Base-by-base conservation (phyloP, 2,888 invertebrate species). In the Harmothoe impar region DNA sequence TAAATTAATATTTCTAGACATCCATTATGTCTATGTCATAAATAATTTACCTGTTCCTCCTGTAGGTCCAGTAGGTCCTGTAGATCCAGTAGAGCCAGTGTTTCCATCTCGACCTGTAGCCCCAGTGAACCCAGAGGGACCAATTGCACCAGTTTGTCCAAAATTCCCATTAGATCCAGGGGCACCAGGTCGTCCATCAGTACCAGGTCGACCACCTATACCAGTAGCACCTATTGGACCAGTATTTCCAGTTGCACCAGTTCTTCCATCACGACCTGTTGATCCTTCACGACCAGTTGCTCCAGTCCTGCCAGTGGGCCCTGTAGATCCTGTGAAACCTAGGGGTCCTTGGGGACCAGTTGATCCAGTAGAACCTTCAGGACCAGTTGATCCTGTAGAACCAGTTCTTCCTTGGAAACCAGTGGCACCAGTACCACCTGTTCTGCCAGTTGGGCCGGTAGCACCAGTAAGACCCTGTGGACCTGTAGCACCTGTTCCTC, bases 191-290 rank as follows among this genome's bases (percentile, higher is more conserved):
- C 81, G n/a, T 84, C 91, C 91, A 33, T 54, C 25, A 62, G 89
- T 33, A 84, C 91, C 91, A 51, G 81, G 33, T n/a, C 68, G 86
- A 25, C 91, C 91, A 62, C 91, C 91, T 1, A 15, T 20, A 43
- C 92, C 92, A n/a, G 89, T 90, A n/a, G 52, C 54, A 15, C 92
- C 92, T 62, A 25, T 35, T 52, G 84, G 62, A 52, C 92, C 92
- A 84, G 91, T 56, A 15, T 35, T 23, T 15, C 92, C 92, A 78
- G 88, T 29, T 0, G 20, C 29, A 23, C 92, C 92, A 33, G 89
- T 90, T 17, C 54, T 25, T 7, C 92, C 92, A 56, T n/a, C 29
- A 56, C 72, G 51, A 68, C 92, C 92, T 52, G 91, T 56, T 51
- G 85, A 10, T 25, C 91, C 91, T 3, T 52, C 23, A 43, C 88